Evolutionary conservation across 2,797 vertebrate genomes (phyloP).

Genomic region (Anguilla marmorata): DNA sequence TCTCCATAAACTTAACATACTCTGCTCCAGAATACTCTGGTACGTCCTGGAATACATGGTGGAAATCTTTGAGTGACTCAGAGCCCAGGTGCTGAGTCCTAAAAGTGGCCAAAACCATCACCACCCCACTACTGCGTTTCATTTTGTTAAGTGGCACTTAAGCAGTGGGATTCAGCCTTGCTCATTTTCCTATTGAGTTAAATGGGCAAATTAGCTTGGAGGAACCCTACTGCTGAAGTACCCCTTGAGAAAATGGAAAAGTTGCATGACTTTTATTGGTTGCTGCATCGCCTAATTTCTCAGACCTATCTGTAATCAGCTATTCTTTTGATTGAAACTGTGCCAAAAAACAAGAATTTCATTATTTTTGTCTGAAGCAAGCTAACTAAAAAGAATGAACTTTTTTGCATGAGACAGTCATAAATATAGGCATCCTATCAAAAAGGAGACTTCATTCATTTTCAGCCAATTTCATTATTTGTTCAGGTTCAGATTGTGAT

Average conservation of each 20-base stretch:
- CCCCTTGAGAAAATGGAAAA: neutral
- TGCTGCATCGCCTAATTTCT: neutral
- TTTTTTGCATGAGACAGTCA: no score
- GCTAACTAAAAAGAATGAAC: no score
- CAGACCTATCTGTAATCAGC: neutral
- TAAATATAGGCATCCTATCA: neutral
- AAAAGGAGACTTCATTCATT: no score
- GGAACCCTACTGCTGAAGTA: neutral
- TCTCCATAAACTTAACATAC: no score
- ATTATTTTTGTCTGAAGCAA: neutral
- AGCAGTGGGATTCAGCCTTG: neutral
- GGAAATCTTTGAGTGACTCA: neutral
- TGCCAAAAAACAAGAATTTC: neutral
- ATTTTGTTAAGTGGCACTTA: neutral
- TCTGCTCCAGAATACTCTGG: neutral
- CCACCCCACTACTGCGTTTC: neutral
- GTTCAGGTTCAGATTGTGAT: neutral
- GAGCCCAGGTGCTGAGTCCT: neutral
- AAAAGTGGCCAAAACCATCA: neutral
- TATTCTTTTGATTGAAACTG: neutral
- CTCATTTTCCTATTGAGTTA: neutral
- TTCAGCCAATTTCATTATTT: neutral
- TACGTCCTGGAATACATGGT: neutral
- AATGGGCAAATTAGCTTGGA: neutral
- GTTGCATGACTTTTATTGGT: neutral